These are phyloP conservation scores for Thrips palmi DNA, from an alignment of 1,140 invertebrate species.

Conservation along the genomic window DNA sequence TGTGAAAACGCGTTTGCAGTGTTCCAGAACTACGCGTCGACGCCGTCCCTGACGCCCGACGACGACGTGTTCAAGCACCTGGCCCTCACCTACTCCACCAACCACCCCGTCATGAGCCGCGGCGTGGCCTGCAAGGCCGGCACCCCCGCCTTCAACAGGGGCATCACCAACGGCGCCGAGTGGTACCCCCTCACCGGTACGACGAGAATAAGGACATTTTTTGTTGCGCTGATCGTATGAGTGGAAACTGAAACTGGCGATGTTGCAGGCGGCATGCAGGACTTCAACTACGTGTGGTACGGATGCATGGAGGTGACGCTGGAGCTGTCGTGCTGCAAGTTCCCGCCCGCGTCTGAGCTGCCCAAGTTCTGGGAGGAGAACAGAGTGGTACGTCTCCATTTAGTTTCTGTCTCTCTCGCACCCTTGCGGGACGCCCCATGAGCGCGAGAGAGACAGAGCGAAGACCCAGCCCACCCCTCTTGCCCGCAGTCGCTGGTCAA, in stretches of 20 bases:
- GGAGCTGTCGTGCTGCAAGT: conserved; percentile 95
- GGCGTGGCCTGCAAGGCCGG: conserved; percentile 58
- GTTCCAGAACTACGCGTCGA: conserved; percentile 22
- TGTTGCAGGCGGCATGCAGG: conserved; percentile 56
- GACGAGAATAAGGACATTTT: conserved; percentile 4
- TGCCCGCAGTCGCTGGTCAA: conserved; percentile 53
- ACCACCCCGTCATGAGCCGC: conserved; percentile 69
- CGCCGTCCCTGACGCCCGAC: conserved; percentile 71
- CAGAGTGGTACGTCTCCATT: conserved; percentile 45
- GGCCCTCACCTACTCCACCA: conserved; percentile 72
- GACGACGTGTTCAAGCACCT: conserved; percentile 86
- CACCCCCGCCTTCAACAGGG: conserved; percentile 56
- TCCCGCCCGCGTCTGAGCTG: conserved; percentile 65
- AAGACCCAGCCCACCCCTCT: conserved; percentile 4
- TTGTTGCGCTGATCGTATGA: background rate
- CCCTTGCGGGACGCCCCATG: no score
- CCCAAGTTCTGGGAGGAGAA: conserved; percentile 92
- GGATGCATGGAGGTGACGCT: conserved; percentile 97
- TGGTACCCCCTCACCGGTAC: conserved; percentile 78
- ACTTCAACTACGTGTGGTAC: conserved; percentile 95
- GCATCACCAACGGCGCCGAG: conserved; percentile 81
- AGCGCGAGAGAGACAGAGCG: no score
- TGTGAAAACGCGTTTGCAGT: no score
- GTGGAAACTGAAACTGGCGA: conserved; percentile 1
- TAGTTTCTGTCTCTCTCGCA: no score